These are phyloP conservation scores for Chroicocephalus ridibundus DNA, from an alignment of 2,113 vertebrate species.

Conservation along the genomic window DNA sequence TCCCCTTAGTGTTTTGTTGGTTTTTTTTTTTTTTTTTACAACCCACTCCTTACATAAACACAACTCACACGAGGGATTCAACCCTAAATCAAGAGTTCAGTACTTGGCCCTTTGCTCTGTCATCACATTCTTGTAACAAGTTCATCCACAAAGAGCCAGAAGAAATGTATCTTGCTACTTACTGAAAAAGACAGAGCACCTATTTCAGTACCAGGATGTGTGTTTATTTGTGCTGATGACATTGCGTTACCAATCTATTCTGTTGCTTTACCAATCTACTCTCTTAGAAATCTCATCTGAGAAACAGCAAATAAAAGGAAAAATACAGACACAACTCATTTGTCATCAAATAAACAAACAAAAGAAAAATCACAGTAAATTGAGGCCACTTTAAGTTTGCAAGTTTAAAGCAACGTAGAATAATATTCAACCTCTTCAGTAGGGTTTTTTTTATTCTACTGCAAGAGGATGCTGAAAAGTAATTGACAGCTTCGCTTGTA, in stretches of 20 bases:
- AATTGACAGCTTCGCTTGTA: background rate
- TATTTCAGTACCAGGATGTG: background rate
- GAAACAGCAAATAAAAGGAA: background rate
- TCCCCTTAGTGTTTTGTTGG: background rate
- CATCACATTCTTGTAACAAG: fast-evolving
- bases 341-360: background rate
- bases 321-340: background rate
- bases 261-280: background rate
- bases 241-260: background rate
- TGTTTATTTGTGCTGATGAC: background rate
- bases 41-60: background rate
- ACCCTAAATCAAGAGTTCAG: background rate
- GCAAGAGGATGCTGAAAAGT: background rate
- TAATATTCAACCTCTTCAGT: background rate
- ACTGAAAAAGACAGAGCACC: background rate
- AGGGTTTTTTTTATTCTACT: background rate
- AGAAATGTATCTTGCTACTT: background rate
- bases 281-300: background rate
- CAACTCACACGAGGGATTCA: background rate
- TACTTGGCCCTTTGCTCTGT: background rate
- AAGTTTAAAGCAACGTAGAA: background rate
- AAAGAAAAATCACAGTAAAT: background rate
- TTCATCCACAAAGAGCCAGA: background rate
- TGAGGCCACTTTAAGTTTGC: background rate
- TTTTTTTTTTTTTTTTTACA: background rate